phyloP scores from a whole-genome alignment of 1,140 invertebrate genomes.

The Ips nitidus region DNA sequence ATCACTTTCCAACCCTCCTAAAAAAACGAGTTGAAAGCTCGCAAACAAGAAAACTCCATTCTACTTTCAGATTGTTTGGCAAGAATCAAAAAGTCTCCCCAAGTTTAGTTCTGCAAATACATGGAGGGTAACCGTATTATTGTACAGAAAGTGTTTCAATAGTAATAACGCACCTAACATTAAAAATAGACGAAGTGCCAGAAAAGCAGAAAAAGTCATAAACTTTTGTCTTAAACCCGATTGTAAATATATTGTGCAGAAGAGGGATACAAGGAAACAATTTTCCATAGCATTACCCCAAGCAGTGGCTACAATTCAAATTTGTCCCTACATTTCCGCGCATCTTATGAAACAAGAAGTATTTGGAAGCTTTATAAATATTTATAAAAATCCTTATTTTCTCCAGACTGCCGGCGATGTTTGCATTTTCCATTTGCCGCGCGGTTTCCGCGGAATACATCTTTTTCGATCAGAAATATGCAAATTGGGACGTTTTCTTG shows the following conservation, averaged over 20 bases:
- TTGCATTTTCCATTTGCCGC: constrained; percentile 28
- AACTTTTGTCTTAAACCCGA: background rate
- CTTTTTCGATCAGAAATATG: constrained; percentile 32
- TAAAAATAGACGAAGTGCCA: no score
- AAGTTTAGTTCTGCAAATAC: no score
- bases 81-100: no score
- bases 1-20: no score
- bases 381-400: constrained; percentile 21
- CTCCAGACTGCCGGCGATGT: constrained; percentile 15
- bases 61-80: no score
- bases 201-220: no score
- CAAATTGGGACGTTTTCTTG: constrained; percentile 19
- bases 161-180: no score
- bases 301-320: constrained; percentile 9
- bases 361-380: constrained; percentile 28
- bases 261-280: constrained; percentile 1
- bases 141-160: no score
- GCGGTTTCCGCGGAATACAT: constrained; percentile 21
- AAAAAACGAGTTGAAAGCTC: constrained; percentile 3
- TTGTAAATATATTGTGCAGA: no score
- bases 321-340: constrained; percentile 5
- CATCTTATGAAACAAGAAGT: constrained; percentile 5
- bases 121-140: no score
- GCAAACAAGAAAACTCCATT: constrained; percentile 10
- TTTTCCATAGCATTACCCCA: constrained; percentile 7